Evolutionary conservation across 1,140 invertebrate genomes (phyloP).

Genomic region (Zaprionus africanus): DNA sequence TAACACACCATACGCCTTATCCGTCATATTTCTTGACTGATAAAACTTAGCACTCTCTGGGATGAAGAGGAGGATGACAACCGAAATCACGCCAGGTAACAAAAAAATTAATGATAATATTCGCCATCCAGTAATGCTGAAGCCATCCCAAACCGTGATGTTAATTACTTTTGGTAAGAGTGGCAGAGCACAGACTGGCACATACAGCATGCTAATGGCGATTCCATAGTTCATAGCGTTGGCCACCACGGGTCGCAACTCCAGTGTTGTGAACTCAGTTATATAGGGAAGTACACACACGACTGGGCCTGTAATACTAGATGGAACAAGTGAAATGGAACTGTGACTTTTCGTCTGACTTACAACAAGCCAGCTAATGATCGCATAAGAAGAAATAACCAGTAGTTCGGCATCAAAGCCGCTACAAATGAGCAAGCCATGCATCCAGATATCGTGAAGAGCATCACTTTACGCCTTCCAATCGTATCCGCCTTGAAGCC

Average conservation of each 20-base stretch:
- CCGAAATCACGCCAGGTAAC: constrained; percentile 32
- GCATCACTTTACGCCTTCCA: constrained; percentile 51
- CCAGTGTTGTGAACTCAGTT: constrained; percentile 47
- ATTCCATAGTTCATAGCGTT: constrained; percentile 38
- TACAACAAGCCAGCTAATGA: constrained; percentile 37
- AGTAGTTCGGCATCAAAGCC: constrained; percentile 55
- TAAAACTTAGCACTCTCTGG: constrained; percentile 63
- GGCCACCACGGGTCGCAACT: constrained; percentile 41
- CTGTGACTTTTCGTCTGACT: background rate
- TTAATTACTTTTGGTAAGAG: constrained; percentile 5
- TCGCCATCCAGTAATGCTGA: constrained; percentile 38
- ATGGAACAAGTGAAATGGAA: background rate
- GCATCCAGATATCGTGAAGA: background rate
- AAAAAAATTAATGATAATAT: background rate
- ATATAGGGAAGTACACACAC: constrained; percentile 37
- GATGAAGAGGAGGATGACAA: background rate
- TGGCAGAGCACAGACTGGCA: constrained; percentile 9
- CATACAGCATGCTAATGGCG: constrained; percentile 41
- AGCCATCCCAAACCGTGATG: background rate
- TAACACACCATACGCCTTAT: constrained; percentile 32
- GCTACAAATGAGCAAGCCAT: constrained; percentile 24
- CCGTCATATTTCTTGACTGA: constrained; percentile 25
- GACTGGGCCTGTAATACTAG: constrained; percentile 35
- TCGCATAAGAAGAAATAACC: constrained; percentile 45
- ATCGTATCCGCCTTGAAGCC: constrained; percentile 45